Conservation (phyloP, 2,797 vertebrate species). For the Champsocephalus esox region DNA sequence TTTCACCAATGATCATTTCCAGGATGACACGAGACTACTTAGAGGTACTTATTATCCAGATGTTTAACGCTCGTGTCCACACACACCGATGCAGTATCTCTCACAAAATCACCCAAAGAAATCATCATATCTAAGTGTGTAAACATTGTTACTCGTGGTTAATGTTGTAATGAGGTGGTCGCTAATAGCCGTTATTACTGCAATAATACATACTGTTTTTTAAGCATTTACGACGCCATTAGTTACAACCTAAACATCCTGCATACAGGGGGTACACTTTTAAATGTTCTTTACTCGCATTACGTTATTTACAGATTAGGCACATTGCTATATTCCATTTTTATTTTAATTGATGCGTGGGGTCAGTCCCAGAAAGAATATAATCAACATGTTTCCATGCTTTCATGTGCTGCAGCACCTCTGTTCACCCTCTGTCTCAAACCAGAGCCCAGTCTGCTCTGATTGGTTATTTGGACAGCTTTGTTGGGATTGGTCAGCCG, state of each 20-base stretch:
- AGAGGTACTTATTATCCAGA: conserved; percentile 83
- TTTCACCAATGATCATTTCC: conserved; percentile 90
- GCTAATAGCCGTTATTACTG: not conserved
- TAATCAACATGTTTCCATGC: too few relatives aligned
- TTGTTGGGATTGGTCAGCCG: too few relatives aligned
- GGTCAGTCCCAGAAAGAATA: not conserved
- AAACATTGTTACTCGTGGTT: conserved; percentile 4
- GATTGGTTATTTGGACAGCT: too few relatives aligned
- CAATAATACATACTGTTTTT: not conserved
- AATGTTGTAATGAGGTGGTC: not conserved
- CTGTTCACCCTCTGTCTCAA: too few relatives aligned
- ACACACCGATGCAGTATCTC: conserved; percentile 44
- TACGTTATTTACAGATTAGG: not conserved
- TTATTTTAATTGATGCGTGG: not conserved
- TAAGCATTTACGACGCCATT: conserved; percentile 1
- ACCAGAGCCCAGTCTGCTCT: too few relatives aligned
- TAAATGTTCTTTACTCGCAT: not conserved
- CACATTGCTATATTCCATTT: not conserved
- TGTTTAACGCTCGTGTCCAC: conserved; percentile 59
- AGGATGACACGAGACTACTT: conserved; percentile 89
- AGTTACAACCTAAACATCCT: conserved; percentile 6
- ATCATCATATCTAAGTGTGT: not conserved
- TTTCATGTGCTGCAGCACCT: too few relatives aligned
- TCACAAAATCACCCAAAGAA: conserved; percentile 7
- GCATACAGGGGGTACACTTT: not conserved